Evolutionary conservation across 2,888 invertebrate species (phyloP).

Genomic region (Isotomurus palustris): DNA sequence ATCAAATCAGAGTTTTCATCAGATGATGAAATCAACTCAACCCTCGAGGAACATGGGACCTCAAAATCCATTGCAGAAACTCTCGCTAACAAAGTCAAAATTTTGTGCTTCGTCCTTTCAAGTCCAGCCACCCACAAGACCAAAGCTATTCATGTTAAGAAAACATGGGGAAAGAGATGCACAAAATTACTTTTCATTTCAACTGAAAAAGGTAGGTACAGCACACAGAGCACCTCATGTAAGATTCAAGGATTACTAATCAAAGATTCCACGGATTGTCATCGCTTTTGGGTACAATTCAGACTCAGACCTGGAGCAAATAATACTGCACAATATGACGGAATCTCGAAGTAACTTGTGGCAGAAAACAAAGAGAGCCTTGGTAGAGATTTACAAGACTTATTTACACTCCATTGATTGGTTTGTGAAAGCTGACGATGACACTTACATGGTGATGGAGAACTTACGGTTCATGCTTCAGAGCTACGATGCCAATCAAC

Average conservation of each 20-base stretch:
- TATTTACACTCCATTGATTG: conserved; percentile 83
- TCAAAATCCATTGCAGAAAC: too few species aligned
- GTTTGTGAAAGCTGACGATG: conserved; percentile 78
- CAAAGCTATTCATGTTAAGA: conserved; percentile 86
- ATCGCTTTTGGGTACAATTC: too few species aligned
- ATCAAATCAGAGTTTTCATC: too few species aligned
- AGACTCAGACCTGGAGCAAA: conserved; percentile 65
- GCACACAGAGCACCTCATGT: background rate
- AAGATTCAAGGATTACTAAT: too few species aligned
- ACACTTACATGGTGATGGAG: conserved; percentile 74
- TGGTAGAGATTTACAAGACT: conserved; percentile 77
- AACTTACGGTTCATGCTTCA: conserved; percentile 84
- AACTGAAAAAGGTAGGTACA: conserved; percentile 60
- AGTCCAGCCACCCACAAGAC: conserved; percentile 79
- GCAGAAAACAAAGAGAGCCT: conserved; percentile 87
- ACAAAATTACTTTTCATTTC: conserved; percentile 84
- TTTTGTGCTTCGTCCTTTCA: conserved; percentile 96
- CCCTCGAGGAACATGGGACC: too few species aligned
- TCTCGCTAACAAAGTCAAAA: conserved; percentile 70
- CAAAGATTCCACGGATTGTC: too few species aligned
- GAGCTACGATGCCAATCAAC: conserved; percentile 64
- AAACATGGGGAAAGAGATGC: conserved; percentile 91
- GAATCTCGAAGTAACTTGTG: conserved; percentile 89
- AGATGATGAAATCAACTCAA: too few species aligned
- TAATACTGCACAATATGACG: conserved; percentile 68